These are phyloP conservation scores for Plectropomus leopardus DNA, from an alignment of 2,113 vertebrate species.

Conservation along the genomic window DNA sequence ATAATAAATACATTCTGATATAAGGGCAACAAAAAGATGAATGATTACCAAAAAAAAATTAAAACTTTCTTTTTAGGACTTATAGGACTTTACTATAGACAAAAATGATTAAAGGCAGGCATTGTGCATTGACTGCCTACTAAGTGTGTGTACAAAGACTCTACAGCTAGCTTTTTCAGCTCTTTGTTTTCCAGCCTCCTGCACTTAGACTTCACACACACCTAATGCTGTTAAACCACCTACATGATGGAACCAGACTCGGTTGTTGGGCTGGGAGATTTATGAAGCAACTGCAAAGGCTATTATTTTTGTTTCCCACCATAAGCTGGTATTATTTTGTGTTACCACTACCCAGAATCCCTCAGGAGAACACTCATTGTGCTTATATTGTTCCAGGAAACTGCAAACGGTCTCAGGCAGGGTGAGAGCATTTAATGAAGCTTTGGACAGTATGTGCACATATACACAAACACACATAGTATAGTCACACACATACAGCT, in stretches of 20 bases:
- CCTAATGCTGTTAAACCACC: neutral
- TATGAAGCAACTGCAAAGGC: neutral
- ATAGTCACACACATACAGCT: neutral
- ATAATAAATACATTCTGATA: too few species aligned
- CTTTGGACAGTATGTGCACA: neutral
- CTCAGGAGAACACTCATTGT: constrained; percentile 7
- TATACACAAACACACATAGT: neutral
- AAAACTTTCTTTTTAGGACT: too few species aligned
- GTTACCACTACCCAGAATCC: constrained; percentile 35
- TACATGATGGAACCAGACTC: neutral
- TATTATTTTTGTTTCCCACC: neutral
- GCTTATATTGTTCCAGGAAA: constrained; percentile 6
- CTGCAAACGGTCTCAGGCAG: constrained; percentile 6
- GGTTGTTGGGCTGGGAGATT: constrained; percentile 1
- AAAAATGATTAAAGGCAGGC: too few species aligned
- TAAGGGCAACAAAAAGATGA: too few species aligned
- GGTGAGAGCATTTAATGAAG: neutral
- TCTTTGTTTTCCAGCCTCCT: too few species aligned
- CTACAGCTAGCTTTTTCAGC: too few species aligned
- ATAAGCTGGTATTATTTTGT: neutral
- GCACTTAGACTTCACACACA: neutral
- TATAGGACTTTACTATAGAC: too few species aligned
- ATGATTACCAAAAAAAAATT: too few species aligned
- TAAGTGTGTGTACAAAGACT: neutral
- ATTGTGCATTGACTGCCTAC: too few species aligned